Evolutionary conservation across 2,113 vertebrate genomes (phyloP).

Genomic region (Brienomyrus longianalis): DNA sequence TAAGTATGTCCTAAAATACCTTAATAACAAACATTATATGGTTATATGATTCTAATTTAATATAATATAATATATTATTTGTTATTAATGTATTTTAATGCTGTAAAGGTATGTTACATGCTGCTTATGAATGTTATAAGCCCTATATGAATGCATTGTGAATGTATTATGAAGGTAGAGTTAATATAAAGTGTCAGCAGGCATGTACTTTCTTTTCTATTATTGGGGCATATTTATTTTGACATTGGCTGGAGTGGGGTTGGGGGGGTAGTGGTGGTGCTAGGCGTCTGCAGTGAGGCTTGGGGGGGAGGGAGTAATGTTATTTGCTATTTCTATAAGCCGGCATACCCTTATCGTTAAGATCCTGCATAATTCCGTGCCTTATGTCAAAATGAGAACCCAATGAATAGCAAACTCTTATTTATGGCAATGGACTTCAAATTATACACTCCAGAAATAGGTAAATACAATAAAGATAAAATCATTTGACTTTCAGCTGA

Average conservation of each 20-base stretch:
- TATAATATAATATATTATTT: neutral
- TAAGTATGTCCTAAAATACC: neutral
- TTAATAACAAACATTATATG: neutral
- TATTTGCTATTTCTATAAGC: neutral
- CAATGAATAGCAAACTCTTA: neutral
- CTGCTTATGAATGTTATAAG: neutral
- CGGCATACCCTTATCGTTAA: neutral
- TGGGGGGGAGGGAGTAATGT: neutral
- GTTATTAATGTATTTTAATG: neutral
- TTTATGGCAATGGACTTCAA: neutral
- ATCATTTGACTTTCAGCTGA: neutral
- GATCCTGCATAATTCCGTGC: neutral
- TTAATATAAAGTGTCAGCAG: neutral
- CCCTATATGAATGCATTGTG: neutral
- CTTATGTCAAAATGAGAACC: neutral
- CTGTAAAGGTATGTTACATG: neutral
- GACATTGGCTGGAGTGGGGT: neutral
- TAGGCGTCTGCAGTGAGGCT: neutral
- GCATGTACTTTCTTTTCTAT: neutral
- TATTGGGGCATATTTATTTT: neutral
- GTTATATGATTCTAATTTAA: neutral
- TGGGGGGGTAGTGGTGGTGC: neutral
- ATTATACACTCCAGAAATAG: neutral
- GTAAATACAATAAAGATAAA: neutral
- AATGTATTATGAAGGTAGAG: neutral